A percentile compares a stretch with the other conserved stretches of the same genome.
Evolutionary conservation across 2,888 invertebrate species (phyloP).

Genomic region (Neoascia interrupta): DNA sequence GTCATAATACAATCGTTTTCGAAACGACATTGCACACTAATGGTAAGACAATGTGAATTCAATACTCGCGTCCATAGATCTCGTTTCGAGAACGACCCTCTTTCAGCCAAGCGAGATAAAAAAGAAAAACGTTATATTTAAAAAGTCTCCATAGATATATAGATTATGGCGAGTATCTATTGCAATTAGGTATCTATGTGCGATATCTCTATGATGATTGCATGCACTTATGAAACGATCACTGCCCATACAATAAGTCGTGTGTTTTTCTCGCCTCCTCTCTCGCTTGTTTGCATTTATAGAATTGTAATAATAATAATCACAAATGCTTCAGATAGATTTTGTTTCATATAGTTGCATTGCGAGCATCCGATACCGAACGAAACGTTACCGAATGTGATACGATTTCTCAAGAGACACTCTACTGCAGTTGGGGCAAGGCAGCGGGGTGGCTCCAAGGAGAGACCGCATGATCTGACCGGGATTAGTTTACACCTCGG

Average conservation of each 20-base stretch:
- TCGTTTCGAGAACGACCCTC: slow-evolving; percentile 63
- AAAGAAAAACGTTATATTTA: no score
- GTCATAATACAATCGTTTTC: slow-evolving; percentile 55
- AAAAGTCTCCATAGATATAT: slow-evolving; percentile 52
- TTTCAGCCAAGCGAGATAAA: slow-evolving; percentile 49
- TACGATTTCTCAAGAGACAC: slow-evolving; percentile 49
- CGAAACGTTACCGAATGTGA: slow-evolving; percentile 58
- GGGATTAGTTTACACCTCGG: slow-evolving; percentile 67
- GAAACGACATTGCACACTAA: slow-evolving; percentile 58
- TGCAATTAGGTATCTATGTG: slow-evolving; percentile 39
- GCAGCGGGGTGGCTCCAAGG: slow-evolving; percentile 19
- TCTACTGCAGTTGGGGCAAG: background rate
- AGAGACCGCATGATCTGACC: slow-evolving; percentile 67
- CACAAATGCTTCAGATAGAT: slow-evolving; percentile 63
- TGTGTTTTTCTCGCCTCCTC: no score
- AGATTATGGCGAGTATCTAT: slow-evolving; percentile 60
- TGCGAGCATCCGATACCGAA: slow-evolving; percentile 58
- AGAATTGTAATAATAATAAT: slow-evolving; percentile 68
- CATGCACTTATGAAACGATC: slow-evolving; percentile 47
- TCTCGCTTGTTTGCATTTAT: slow-evolving; percentile 56
- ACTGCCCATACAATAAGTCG: slow-evolving; percentile 9
- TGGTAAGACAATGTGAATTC: slow-evolving; percentile 45
- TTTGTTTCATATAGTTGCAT: slow-evolving; percentile 67
- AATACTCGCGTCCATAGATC: slow-evolving; percentile 56
- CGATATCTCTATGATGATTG: slow-evolving; percentile 21